Percentiles rank a stretch among this genome's conserved stretches.
Evolutionary conservation across 2,888 invertebrate genomes (phyloP).

Genomic region (Drosophila mulleri): DNA sequence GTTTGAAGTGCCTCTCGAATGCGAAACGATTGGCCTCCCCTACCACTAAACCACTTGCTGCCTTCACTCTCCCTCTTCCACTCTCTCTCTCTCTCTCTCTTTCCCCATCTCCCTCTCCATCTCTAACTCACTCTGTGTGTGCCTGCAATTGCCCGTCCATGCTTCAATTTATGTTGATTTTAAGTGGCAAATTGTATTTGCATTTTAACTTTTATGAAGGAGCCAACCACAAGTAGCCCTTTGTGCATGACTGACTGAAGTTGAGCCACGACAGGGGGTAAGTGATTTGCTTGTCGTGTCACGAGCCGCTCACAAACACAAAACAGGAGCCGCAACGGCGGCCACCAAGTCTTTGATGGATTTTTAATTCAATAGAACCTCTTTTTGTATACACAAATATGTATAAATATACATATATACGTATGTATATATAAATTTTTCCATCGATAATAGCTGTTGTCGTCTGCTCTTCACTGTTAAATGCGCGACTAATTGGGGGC

Average conservation of each 20-base stretch:
- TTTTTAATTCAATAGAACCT: constrained; percentile 34
- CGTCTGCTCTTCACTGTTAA: constrained; percentile 22
- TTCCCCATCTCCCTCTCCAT: not conserved
- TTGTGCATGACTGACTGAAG: constrained; percentile 19
- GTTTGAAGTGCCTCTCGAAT: constrained; percentile 66
- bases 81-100: not conserved
- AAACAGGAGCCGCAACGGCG: constrained; percentile 35
- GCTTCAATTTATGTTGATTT: constrained; percentile 72
- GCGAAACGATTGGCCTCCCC: constrained; percentile 43
- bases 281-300: constrained; percentile 25
- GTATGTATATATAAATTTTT: constrained; percentile 1
- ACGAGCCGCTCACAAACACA: constrained; percentile 24
- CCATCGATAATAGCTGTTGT: constrained; percentile 35
- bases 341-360: constrained; percentile 40
- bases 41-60: not conserved
- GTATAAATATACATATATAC: not conserved
- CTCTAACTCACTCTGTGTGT: not conserved
- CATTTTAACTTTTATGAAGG: constrained; percentile 66
- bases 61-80: not conserved
- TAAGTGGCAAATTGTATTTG: constrained; percentile 81
- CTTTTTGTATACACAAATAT: too few species aligned
- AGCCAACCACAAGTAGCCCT: constrained; percentile 70
- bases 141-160: constrained; percentile 19
- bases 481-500: constrained; percentile 39
- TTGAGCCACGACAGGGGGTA: not conserved